phyloP scores from a whole-genome alignment of 2,888 invertebrate species.

The Sabellastarte sp. region DNA sequence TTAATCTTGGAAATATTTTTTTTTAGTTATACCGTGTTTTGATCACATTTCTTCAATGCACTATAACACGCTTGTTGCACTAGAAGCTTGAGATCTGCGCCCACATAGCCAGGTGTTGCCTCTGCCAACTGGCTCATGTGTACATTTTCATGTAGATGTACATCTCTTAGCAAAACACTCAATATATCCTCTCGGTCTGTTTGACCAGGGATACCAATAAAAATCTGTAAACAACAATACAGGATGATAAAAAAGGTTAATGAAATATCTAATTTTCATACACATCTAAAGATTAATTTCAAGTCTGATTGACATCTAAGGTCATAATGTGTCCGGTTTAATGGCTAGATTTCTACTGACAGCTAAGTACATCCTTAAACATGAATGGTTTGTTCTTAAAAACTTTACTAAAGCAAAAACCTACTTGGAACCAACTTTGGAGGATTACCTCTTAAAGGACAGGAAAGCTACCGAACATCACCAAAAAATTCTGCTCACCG shows the following conservation, averaged over 20 bases:
- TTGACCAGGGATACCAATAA: conserved; percentile 62
- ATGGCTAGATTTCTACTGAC: too few species aligned
- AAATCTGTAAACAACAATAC: conserved; percentile 51
- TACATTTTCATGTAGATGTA: conserved; percentile 34
- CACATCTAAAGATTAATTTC: too few species aligned
- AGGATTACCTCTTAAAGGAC: too few species aligned
- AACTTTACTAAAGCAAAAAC: not conserved
- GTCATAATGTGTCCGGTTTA: too few species aligned
- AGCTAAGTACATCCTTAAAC: not conserved
- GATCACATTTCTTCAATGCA: too few species aligned
- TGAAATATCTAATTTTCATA: too few species aligned
- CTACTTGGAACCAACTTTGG: too few species aligned
- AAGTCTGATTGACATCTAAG: too few species aligned
- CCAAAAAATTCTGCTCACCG: too few species aligned
- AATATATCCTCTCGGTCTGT: conserved; percentile 61
- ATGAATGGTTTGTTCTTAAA: not conserved
- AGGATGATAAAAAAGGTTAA: not conserved
- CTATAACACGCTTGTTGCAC: conserved; percentile 41
- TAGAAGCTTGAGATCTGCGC: conserved; percentile 64
- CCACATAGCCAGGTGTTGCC: conserved; percentile 66
- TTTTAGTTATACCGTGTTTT: too few species aligned
- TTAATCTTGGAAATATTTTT: too few species aligned
- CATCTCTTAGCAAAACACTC: conserved; percentile 35
- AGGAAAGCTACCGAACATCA: too few species aligned
- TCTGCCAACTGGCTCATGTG: conserved; percentile 53